Evolutionary conservation across 1,140 invertebrate species (phyloP).

Genomic region (Cotesia vestalis): DNA sequence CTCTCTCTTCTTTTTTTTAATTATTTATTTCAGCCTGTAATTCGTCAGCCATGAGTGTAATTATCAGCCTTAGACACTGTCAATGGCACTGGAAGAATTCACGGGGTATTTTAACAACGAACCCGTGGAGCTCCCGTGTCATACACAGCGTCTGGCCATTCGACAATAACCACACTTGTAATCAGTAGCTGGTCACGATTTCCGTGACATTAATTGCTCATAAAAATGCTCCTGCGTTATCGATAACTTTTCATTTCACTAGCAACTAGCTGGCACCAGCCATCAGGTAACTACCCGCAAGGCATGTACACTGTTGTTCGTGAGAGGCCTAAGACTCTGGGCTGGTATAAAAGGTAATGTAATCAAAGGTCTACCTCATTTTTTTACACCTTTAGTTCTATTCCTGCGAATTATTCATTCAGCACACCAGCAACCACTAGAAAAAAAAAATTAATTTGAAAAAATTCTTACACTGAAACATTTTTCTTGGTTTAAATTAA

Average conservation of each 20-base stretch:
- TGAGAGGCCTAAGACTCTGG: too few species aligned
- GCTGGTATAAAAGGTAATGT: too few species aligned
- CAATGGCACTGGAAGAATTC: constrained; percentile 69
- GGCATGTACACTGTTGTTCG: too few species aligned
- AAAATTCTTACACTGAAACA: too few species aligned
- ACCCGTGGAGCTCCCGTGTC: constrained; percentile 67
- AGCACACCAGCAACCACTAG: too few species aligned
- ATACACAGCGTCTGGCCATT: constrained; percentile 65
- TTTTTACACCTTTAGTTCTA: too few species aligned
- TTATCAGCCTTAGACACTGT: constrained; percentile 61
- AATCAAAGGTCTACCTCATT: too few species aligned
- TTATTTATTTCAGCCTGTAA: neutral
- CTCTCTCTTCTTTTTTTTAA: neutral
- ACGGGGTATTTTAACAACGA: constrained; percentile 62
- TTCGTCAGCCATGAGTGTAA: neutral
- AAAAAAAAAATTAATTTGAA: too few species aligned
- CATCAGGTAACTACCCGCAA: neutral
- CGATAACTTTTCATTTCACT: constrained; percentile 5
- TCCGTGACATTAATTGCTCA: constrained; percentile 16
- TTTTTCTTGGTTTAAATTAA: too few species aligned
- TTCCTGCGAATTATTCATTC: too few species aligned
- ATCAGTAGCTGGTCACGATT: constrained; percentile 5
- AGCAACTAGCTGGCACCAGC: neutral
- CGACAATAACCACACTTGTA: constrained; percentile 40
- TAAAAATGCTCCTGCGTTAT: constrained; percentile 18